A percentile compares a stretch with the other conserved stretches of the same genome.
Conservation (phyloP, 2,797 vertebrate species). For the Helarctos malayanus region DNA sequence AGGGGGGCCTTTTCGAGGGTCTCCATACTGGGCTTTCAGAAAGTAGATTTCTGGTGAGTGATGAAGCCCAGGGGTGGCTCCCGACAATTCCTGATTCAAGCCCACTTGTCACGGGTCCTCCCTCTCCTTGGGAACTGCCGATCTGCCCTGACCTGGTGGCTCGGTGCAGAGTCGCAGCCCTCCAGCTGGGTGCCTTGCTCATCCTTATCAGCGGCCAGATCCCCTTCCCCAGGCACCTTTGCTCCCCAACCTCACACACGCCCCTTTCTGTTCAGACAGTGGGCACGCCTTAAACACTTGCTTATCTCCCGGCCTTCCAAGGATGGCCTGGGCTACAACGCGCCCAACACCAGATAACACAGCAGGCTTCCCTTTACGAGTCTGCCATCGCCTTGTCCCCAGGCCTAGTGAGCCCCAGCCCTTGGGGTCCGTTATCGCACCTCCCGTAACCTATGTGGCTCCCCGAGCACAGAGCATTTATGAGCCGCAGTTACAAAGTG, state of each 20-base stretch:
- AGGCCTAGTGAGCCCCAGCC: too few species aligned
- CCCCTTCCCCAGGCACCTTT: neutral
- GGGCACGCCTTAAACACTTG: accelerated
- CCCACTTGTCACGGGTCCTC: neutral
- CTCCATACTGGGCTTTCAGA: accelerated
- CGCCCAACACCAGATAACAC: neutral
- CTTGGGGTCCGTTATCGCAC: neutral
- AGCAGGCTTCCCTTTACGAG: accelerated
- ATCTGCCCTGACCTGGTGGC: accelerated
- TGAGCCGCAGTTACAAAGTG: neutral
- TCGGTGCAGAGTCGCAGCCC: accelerated
- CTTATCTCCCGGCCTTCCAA: neutral
- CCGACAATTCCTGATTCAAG: accelerated
- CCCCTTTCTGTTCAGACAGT: neutral
- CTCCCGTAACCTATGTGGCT: accelerated
- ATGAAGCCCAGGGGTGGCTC: accelerated
- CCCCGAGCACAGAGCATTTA: too few species aligned
- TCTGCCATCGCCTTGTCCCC: accelerated
- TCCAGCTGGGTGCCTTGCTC: neutral
- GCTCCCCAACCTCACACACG: neutral
- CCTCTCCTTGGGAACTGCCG: accelerated
- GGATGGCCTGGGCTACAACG: accelerated
- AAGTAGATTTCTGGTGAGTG: neutral
- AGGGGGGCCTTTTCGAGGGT: accelerated
- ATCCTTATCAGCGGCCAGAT: too few species aligned